A percentile compares a stretch with the other conserved stretches of the same genome.
These are phyloP conservation scores for Manis pentadactyla DNA, from an alignment of 2,797 vertebrate species.

Conservation along the genomic window DNA sequence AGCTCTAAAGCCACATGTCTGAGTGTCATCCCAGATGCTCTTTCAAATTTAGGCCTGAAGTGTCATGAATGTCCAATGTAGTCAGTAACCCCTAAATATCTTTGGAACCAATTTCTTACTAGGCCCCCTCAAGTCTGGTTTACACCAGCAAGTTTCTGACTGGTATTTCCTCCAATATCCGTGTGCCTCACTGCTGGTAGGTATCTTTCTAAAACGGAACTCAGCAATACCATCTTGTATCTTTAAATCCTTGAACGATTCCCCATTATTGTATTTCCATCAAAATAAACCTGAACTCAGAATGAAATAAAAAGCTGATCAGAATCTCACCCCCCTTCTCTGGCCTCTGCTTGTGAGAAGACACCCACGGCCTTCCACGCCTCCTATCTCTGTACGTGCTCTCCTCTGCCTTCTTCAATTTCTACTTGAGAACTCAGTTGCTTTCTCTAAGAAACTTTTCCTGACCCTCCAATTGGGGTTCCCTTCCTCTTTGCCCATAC, in stretches of 20 bases:
- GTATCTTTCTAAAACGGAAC: not conserved
- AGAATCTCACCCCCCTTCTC: not conserved
- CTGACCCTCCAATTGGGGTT: not conserved
- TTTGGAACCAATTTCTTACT: not conserved
- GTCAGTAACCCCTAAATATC: not conserved
- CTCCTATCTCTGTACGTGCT: accelerated
- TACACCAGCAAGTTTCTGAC: not conserved
- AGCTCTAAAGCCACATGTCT: not conserved
- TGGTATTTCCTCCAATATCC: not conserved
- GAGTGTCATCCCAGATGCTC: not conserved
- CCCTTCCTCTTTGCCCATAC: not conserved
- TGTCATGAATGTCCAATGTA: not conserved
- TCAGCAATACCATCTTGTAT: not conserved
- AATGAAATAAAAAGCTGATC: not conserved
- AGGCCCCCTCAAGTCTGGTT: not conserved
- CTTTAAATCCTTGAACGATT: not conserved
- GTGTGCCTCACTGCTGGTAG: not conserved
- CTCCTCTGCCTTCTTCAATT: not conserved
- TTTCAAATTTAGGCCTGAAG: not conserved
- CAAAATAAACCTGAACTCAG: not conserved
- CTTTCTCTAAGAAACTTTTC: not conserved
- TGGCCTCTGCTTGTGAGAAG: not conserved
- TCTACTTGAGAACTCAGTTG: not conserved
- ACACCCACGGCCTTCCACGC: not conserved
- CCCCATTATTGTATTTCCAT: not conserved